phyloP scores from a whole-genome alignment of 2,888 invertebrate species.

The Linnaemya vulpina region DNA sequence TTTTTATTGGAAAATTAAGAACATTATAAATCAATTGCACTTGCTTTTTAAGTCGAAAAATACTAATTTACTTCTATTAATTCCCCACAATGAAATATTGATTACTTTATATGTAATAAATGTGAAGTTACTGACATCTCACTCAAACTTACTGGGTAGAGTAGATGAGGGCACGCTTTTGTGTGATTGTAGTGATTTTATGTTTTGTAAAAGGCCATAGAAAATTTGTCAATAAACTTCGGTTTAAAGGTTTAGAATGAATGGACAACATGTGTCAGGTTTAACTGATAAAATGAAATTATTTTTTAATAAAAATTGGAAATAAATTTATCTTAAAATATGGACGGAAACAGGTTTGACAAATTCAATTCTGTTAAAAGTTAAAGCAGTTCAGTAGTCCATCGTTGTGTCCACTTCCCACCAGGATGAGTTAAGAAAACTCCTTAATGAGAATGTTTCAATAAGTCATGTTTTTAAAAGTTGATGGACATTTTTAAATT shows the following conservation, averaged over 20 bases:
- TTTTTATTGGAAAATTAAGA: too few relatives aligned
- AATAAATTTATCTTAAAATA: background rate
- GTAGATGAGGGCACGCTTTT: background rate
- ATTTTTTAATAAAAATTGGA: background rate
- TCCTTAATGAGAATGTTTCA: slow-evolving; percentile 11
- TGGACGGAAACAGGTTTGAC: too few relatives aligned
- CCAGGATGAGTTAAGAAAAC: background rate
- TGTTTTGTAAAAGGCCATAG: background rate
- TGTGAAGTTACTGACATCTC: background rate
- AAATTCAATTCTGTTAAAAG: too few relatives aligned
- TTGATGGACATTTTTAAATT: too few relatives aligned
- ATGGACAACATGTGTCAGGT: slow-evolving; percentile 57
- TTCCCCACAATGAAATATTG: too few relatives aligned
- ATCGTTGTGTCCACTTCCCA: too few relatives aligned
- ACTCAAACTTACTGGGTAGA: background rate
- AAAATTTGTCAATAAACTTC: slow-evolving; percentile 42
- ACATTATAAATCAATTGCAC: too few relatives aligned
- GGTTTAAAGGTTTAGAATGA: slow-evolving; percentile 38
- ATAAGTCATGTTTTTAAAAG: too few relatives aligned
- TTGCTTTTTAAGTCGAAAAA: too few relatives aligned
- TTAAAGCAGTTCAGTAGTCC: too few relatives aligned
- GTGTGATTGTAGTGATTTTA: background rate
- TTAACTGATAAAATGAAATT: slow-evolving; percentile 56
- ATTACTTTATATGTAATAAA: too few relatives aligned
- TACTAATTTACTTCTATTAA: too few relatives aligned